Evolutionary conservation across 2,888 invertebrate genomes (phyloP).

Genomic region (Macrophya alboannulata): DNA sequence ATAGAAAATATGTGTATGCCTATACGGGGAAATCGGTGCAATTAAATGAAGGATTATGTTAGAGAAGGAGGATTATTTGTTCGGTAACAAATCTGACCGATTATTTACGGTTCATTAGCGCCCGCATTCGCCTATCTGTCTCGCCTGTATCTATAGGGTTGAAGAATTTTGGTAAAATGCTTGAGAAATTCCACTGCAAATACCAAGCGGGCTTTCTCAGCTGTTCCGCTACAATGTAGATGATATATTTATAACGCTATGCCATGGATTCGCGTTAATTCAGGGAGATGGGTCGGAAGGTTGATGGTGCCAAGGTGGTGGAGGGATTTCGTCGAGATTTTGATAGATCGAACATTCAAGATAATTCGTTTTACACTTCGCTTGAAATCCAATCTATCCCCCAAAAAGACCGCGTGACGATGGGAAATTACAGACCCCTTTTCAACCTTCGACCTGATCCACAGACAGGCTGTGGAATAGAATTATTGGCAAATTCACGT

Average conservation of each 20-base stretch:
- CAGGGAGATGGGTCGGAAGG: constrained; percentile 31
- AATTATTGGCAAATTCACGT: constrained; percentile 38
- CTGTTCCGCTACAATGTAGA: not conserved
- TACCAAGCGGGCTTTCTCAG: not conserved
- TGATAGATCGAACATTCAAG: constrained; percentile 54
- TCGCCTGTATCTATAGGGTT: not conserved
- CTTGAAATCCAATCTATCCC: constrained; percentile 50
- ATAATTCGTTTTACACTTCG: constrained; percentile 54
- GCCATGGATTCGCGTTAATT: not conserved
- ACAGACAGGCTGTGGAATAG: not conserved
- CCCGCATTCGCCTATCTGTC: not conserved
- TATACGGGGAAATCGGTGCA: too few relatives aligned
- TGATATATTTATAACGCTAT: constrained; percentile 25
- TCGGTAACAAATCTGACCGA: constrained; percentile 1
- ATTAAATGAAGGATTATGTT: too few relatives aligned
- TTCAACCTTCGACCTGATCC: constrained; percentile 31
- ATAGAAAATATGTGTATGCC: too few relatives aligned
- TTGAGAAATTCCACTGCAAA: constrained; percentile 18
- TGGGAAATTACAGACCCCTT: constrained; percentile 51
- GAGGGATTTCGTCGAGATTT: constrained; percentile 42
- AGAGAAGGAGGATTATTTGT: not conserved
- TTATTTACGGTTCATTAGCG: constrained; percentile 9
- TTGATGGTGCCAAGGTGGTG: constrained; percentile 16
- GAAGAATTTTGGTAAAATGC: constrained; percentile 14
- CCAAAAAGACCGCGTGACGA: constrained; percentile 53